Conservation (phyloP, 2,888 invertebrate genomes). For the Elaeidobius kamerunicus region DNA sequence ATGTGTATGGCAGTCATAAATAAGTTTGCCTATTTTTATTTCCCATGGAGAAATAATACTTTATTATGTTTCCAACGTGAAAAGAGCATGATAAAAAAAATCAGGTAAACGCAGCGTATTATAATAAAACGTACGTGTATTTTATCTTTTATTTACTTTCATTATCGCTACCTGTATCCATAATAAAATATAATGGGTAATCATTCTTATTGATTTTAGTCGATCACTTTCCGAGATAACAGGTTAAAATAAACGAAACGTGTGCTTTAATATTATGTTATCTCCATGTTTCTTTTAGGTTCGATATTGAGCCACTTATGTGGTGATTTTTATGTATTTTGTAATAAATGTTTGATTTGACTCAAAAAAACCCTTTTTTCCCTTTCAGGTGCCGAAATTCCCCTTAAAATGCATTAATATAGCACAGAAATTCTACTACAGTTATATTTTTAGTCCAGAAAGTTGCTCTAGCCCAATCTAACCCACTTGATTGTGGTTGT, state of each 20-base stretch:
- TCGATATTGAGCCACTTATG: constrained; percentile 2
- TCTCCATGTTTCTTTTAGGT: constrained; percentile 20
- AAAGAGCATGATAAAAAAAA: constrained; percentile 18
- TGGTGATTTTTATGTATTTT: constrained; percentile 10
- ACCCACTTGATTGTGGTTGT: too few relatives aligned
- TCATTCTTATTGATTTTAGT: constrained; percentile 31
- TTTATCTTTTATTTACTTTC: constrained; percentile 26
- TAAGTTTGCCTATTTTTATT: too few relatives aligned
- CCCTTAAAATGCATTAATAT: too few relatives aligned
- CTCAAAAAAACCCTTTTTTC: neutral
- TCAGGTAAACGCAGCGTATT: constrained; percentile 26
- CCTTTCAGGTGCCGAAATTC: too few relatives aligned
- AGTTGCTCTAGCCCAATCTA: too few relatives aligned
- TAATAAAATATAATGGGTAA: constrained; percentile 31
- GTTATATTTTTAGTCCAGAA: too few relatives aligned
- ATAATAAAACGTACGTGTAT: constrained; percentile 22
- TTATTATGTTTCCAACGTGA: neutral
- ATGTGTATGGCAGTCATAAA: too few relatives aligned
- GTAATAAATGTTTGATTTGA: neutral
- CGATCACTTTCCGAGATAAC: constrained; percentile 26
- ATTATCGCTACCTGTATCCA: constrained; percentile 30
- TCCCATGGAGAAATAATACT: too few relatives aligned
- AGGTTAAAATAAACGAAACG: constrained; percentile 27
- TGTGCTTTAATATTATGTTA: constrained; percentile 25
- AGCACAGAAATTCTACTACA: too few relatives aligned